These are phyloP conservation scores for Chelidonichthys spinosus DNA, from an alignment of 2,797 vertebrate species.

Conservation along the genomic window DNA sequence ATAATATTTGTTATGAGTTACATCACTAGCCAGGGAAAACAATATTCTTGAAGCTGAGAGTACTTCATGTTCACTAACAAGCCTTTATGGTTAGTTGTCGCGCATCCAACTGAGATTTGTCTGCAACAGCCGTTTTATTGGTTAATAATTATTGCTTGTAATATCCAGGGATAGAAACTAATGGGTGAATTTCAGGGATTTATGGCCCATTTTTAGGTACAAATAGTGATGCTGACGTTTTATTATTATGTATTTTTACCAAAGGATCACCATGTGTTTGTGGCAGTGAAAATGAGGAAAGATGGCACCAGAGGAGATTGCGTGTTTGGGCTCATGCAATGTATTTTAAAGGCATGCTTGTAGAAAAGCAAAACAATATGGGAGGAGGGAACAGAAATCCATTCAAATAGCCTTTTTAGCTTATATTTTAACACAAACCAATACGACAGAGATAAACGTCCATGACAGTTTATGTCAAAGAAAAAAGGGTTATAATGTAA, in stretches of 20 bases:
- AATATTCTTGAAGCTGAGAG: background rate
- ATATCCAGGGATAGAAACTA: conserved; percentile 7
- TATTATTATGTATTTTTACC: background rate
- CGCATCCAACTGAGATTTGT: background rate
- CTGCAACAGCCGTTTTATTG: background rate
- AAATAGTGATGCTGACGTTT: background rate
- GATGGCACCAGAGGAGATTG: background rate
- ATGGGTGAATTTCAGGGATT: background rate
- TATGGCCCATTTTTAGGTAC: background rate
- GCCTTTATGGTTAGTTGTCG: background rate
- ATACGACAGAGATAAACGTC: background rate
- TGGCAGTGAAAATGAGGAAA: conserved; percentile 16
- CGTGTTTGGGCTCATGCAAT: conserved; percentile 26
- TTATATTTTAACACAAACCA: background rate
- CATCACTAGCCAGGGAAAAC: background rate
- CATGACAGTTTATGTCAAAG: background rate
- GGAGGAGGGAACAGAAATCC: background rate
- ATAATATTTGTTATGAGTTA: background rate
- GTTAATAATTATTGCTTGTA: conserved; percentile 1
- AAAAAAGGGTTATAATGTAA: background rate
- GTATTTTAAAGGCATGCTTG: conserved; percentile 16
- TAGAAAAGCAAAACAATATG: background rate
- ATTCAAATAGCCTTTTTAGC: background rate
- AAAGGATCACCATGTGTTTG: conserved; percentile 11
- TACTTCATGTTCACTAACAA: background rate